Base-by-base conservation (phyloP, 2,113 vertebrate species). In the Empidonax traillii region DNA sequence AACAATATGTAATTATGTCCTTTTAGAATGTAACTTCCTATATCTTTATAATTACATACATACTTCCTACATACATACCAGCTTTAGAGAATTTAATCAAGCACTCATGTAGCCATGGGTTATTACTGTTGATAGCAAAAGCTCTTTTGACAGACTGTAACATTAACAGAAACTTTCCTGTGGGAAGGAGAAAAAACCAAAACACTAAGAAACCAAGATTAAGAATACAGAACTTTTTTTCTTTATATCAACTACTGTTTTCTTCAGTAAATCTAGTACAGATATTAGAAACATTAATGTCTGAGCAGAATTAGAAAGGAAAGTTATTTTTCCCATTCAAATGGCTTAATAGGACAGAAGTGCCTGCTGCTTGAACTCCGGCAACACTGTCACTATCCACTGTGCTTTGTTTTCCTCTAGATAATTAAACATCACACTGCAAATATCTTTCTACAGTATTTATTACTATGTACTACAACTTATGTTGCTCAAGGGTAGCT, bases 91-190 rank as follows among this genome's bases (percentile, higher is more conserved):
- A 98, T 59, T 96, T 98, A 97, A 98, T 98, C 97, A 98, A 97
- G 96, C 98, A 98, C 91, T 98, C 98, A 22, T 98, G 98, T 68
- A 98, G 97, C 98, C 98, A 97, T 2, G 98, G 98, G 66, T 98
- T 97, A 96, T 98, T 98, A 78, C 93, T 92, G 82, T 98, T 91
- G 51, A 98, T 98, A 21, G 98, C 97, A 96, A 98, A 98, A 94
- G 98, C 98, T 96, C 98, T 97, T 97, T 98, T 98, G 66, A 98
- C 96, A 67, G 98, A 98, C 79, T 98, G 98, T 52, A 98, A 91
- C 98, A 98, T 98, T 94, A 98, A 96, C 30, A 98, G 94, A 95
- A 98, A 98, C 76, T 98, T 98, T 87, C 98, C 98, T 98, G 90
- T 35, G 41, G 69, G 69, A 96, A 87, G 63, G 39, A 94, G 65